phyloP scores from a whole-genome alignment of 2,113 vertebrate genomes.

The Bucco capensis region DNA sequence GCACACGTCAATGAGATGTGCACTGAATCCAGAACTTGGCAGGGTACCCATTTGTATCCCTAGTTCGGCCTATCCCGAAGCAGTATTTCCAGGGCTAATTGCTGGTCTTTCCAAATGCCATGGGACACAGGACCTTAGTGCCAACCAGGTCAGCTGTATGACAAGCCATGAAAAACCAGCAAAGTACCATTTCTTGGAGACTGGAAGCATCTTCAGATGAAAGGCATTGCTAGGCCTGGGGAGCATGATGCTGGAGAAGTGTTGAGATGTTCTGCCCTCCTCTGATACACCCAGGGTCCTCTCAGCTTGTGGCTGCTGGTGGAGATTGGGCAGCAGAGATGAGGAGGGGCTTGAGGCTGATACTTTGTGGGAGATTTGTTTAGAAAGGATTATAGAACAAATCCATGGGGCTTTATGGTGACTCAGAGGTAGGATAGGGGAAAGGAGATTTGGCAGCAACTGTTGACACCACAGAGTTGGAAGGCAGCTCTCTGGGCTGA shows the following conservation, averaged over 20 bases:
- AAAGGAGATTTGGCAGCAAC: neutral
- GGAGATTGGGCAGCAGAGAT: neutral
- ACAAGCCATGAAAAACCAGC: too few relatives aligned
- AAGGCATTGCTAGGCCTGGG: neutral
- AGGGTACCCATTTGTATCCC: neutral
- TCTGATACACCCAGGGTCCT: neutral
- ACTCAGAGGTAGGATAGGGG: neutral
- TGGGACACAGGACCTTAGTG: neutral
- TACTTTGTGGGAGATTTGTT: neutral
- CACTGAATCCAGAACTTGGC: neutral
- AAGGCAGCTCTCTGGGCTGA: neutral
- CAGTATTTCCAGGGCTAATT: neutral
- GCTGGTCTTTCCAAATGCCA: neutral
- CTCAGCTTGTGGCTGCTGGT: neutral
- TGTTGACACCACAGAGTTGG: fast-evolving
- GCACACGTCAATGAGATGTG: fast-evolving
- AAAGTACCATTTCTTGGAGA: neutral
- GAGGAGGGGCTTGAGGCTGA: neutral
- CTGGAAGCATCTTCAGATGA: neutral
- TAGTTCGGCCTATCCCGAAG: fast-evolving
- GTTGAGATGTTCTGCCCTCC: neutral
- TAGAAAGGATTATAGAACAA: neutral
- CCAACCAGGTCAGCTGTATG: neutral
- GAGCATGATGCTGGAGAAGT: neutral
- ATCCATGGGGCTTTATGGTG: neutral